A percentile compares a stretch with the other conserved stretches of the same genome.
phyloP scores from a whole-genome alignment of 2,113 vertebrate species.

The Pteropus alecto region DNA sequence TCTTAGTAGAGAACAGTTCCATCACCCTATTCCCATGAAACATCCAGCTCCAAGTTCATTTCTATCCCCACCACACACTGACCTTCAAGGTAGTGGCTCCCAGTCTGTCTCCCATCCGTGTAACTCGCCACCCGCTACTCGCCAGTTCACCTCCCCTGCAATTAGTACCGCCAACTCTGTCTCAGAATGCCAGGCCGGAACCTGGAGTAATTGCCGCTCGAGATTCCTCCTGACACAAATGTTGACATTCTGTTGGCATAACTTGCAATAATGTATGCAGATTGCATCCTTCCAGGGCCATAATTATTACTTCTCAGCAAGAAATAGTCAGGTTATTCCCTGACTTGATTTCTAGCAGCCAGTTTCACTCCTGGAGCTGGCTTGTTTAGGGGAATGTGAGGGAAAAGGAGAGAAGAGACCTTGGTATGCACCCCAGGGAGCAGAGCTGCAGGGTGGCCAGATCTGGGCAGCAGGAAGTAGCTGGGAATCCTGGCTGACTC shows the following conservation, averaged over 20 bases:
- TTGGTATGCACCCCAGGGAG: not conserved
- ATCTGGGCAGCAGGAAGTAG: not conserved
- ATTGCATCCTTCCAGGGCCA: constrained; percentile 85
- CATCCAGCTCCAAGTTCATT: not conserved
- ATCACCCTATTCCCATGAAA: not conserved
- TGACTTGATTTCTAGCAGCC: constrained; percentile 82
- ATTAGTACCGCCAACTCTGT: constrained; percentile 60
- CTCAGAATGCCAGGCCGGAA: constrained; percentile 76
- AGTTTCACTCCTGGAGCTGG: constrained; percentile 54
- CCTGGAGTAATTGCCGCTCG: constrained; percentile 80
- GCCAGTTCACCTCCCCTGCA: constrained; percentile 46
- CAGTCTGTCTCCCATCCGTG: not conserved
- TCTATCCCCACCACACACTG: not conserved
- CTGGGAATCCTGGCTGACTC: too few relatives aligned
- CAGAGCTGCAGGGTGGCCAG: not conserved
- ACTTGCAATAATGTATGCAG: constrained; percentile 88
- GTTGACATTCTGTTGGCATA: constrained; percentile 90
- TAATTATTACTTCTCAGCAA: constrained; percentile 85
- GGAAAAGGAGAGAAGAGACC: not conserved
- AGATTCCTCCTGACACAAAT: constrained; percentile 86
- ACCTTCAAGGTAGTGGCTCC: not conserved
- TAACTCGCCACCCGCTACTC: constrained; percentile 20
- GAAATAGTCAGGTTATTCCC: constrained; percentile 84
- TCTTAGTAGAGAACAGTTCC: not conserved
- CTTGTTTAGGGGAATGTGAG: constrained; percentile 61